These are phyloP conservation scores for Drosophila nebulosa DNA, from an alignment of 1,140 invertebrate species.

Conservation along the genomic window DNA sequence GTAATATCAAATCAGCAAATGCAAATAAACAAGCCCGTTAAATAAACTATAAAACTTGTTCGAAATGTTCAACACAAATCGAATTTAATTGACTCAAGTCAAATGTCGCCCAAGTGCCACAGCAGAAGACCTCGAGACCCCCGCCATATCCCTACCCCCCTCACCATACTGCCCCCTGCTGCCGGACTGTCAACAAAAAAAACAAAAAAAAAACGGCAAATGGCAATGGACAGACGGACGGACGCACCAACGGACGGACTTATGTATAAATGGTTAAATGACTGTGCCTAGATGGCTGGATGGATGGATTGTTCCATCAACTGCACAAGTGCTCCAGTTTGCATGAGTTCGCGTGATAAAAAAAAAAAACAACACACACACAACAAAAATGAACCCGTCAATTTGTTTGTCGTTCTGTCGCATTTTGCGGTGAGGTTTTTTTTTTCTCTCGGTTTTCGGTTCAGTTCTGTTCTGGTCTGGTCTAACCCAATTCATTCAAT, in stretches of 20 bases:
- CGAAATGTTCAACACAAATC: constrained; percentile 61
- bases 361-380: not conserved
- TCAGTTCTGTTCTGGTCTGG: constrained; percentile 2
- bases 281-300: not conserved
- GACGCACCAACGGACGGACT: not conserved
- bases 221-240: constrained; percentile 30
- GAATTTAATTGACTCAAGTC: constrained; percentile 73
- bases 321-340: constrained; percentile 57
- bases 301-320: constrained; percentile 27
- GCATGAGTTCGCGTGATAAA: constrained; percentile 25
- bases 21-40: constrained; percentile 60
- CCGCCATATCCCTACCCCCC: not conserved
- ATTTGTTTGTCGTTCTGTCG: constrained; percentile 63
- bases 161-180: not conserved
- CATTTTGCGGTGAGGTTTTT: constrained; percentile 46
- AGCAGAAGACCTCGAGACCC: constrained; percentile 46
- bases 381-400: constrained; percentile 47
- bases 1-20: constrained; percentile 1
- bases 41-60: constrained; percentile 54
- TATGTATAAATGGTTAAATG: not conserved
- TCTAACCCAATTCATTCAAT: constrained; percentile 71
- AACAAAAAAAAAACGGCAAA: constrained; percentile 24
- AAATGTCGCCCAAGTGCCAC: constrained; percentile 60
- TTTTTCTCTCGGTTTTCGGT: not conserved
- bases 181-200: not conserved